These are phyloP conservation scores for Hydrolagus affinis DNA, from an alignment of 2,113 vertebrate species.

Conservation along the genomic window DNA sequence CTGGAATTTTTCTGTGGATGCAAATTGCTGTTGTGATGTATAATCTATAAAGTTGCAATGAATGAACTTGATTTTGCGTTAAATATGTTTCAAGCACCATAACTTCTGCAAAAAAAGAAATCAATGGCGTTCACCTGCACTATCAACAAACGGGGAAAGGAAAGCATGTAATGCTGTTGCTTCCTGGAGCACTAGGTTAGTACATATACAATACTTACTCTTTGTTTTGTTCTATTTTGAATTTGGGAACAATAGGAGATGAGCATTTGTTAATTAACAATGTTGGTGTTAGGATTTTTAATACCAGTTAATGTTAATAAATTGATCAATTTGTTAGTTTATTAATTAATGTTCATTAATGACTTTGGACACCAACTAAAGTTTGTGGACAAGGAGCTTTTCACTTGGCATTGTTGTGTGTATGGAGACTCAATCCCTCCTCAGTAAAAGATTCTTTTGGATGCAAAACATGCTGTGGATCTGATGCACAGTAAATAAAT, in stretches of 20 bases:
- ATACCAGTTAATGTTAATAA: no score
- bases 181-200: constrained; percentile 82
- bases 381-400: constrained; percentile 63
- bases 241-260: not conserved
- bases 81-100: constrained; percentile 55
- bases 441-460: constrained; percentile 70
- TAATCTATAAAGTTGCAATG: not conserved
- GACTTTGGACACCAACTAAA: constrained; percentile 81
- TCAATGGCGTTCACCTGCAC: constrained; percentile 75
- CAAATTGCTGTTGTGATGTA: not conserved
- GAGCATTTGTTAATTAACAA: not conserved
- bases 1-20: no score
- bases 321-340: no score
- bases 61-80: not conserved
- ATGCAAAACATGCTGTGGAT: constrained; percentile 78
- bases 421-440: constrained; percentile 82
- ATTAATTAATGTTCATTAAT: no score
- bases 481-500: no score
- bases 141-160: constrained; percentile 70
- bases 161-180: constrained; percentile 65
- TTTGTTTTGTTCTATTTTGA: not conserved
- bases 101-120: constrained; percentile 54
- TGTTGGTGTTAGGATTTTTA: not conserved
- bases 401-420: constrained; percentile 79
- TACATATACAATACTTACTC: not conserved